Evolutionary conservation across 2,113 vertebrate species (phyloP).

Genomic region (Thamnaconus septentrionalis): DNA sequence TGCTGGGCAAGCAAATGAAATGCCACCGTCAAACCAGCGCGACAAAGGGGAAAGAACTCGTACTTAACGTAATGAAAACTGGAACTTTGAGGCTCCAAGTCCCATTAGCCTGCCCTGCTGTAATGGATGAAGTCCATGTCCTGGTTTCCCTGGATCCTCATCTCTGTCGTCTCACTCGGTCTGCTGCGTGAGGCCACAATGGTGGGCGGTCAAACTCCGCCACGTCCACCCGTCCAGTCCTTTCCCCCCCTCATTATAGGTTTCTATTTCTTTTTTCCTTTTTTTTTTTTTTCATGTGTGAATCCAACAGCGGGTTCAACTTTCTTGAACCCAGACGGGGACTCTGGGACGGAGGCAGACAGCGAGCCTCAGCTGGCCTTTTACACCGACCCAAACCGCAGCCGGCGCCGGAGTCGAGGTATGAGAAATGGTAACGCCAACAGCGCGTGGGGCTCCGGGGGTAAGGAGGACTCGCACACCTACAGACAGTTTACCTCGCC

Average conservation of each 20-base stretch:
- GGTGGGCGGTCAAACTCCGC: slow-evolving; percentile 6
- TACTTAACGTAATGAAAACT: no score
- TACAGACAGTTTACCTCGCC: slow-evolving; percentile 51
- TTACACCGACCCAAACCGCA: slow-evolving; percentile 96
- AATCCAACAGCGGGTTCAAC: slow-evolving; percentile 88
- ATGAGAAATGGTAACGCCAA: slow-evolving; percentile 80
- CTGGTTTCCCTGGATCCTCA: no score
- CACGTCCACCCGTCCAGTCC: not conserved
- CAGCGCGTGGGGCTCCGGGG: slow-evolving; percentile 82
- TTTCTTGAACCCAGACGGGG: slow-evolving; percentile 96
- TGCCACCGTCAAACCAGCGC: no score
- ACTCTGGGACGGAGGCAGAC: slow-evolving; percentile 94
- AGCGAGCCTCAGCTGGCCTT: slow-evolving; percentile 97
- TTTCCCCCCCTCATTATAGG: not conserved
- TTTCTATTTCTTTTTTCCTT: slow-evolving; percentile 40
- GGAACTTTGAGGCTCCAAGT: no score
- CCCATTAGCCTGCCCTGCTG: no score
- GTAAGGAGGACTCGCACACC: slow-evolving; percentile 75
- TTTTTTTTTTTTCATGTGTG: slow-evolving; percentile 54
- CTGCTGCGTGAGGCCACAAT: not conserved
- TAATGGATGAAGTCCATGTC: no score
- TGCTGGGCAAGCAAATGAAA: no score
- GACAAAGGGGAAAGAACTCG: no score
- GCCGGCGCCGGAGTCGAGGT: slow-evolving; percentile 94
- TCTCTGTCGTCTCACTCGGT: not conserved